phyloP scores from a whole-genome alignment of 2,888 invertebrate genomes.

The Odontomyia ornata region DNA sequence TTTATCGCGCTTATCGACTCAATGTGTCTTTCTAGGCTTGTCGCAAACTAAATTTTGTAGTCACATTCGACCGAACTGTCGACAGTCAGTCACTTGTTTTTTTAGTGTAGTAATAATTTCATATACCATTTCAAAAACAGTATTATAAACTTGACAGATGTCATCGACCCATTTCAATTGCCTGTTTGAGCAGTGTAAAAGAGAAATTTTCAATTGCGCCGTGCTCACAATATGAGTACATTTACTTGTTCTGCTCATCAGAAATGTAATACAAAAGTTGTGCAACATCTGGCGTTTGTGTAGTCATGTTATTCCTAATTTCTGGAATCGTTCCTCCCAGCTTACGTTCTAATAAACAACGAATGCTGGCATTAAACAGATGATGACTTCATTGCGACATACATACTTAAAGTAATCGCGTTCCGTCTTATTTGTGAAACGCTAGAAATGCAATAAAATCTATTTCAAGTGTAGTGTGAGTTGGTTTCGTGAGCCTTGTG shows the following conservation, averaged over 20 bases:
- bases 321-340: neutral
- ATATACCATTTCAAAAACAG: neutral
- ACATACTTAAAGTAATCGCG: conserved; percentile 6
- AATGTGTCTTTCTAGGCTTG: neutral
- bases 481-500: neutral
- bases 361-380: conserved; percentile 16
- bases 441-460: conserved; percentile 12
- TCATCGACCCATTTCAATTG: conserved; percentile 21
- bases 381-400: conserved; percentile 32
- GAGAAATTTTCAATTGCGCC: conserved; percentile 23
- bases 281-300: neutral
- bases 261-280: neutral
- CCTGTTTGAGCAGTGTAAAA: neutral
- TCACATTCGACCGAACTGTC: neutral
- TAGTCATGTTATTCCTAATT: neutral
- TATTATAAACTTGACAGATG: conserved; percentile 30
- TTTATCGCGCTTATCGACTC: conserved; percentile 12
- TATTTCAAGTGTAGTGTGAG: neutral
- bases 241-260: neutral
- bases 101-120: no score
- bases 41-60: neutral
- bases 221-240: neutral
- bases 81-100: neutral
- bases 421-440: conserved; percentile 1
- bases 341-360: neutral